These are phyloP conservation scores for Mylabris sibirica DNA, from an alignment of 2,888 invertebrate genomes.

Conservation along the genomic window DNA sequence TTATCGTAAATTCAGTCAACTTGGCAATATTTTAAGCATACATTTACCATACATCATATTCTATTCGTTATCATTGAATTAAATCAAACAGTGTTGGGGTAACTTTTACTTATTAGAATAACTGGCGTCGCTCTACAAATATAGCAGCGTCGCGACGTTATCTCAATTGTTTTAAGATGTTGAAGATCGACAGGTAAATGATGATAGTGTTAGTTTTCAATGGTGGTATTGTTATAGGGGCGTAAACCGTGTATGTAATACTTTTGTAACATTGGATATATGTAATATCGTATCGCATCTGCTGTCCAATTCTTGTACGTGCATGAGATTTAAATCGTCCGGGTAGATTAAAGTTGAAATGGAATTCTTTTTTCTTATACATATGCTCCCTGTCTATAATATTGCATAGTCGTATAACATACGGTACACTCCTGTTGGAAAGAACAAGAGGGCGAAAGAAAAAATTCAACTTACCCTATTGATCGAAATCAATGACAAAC, in stretches of 20 bases:
- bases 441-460: background rate
- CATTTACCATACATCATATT: slow-evolving; percentile 5
- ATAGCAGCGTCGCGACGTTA: background rate
- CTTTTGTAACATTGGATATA: slow-evolving; percentile 40
- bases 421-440: slow-evolving; percentile 36
- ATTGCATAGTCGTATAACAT: slow-evolving; percentile 49
- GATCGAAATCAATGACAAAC: background rate
- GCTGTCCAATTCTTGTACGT: slow-evolving; percentile 56
- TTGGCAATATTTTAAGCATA: background rate
- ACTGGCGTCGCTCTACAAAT: background rate
- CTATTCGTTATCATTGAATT: background rate
- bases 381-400: slow-evolving; percentile 51
- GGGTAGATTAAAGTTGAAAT: slow-evolving; percentile 55
- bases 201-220: slow-evolving; percentile 20
- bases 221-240: slow-evolving; percentile 45
- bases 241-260: slow-evolving; percentile 53
- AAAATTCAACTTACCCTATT: background rate
- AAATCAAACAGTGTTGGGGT: background rate
- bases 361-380: slow-evolving; percentile 53
- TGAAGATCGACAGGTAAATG: slow-evolving; percentile 35
- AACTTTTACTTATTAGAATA: background rate
- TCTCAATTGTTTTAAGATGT: slow-evolving; percentile 28
- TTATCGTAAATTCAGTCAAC: background rate
- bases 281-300: slow-evolving; percentile 56
- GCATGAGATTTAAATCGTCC: slow-evolving; percentile 56